Base-by-base conservation (phyloP, 2,113 vertebrate species). In the Aptenodytes forsteri region DNA sequence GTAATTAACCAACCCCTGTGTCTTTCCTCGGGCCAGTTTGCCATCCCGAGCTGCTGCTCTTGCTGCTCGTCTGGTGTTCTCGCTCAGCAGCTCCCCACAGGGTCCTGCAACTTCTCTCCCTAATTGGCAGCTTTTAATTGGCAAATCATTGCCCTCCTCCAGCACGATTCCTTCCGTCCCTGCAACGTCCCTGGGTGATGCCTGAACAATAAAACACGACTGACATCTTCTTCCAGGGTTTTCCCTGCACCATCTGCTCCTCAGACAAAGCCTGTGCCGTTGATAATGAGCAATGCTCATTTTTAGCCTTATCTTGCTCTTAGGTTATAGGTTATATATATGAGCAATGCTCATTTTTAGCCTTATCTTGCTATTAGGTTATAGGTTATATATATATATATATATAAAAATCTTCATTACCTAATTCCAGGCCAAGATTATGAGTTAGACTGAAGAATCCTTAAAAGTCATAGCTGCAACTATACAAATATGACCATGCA, bases 1-100 rank as follows among this genome's bases (percentile, higher is more conserved):
- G 23, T 85, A 90, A 91, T 91, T 93, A 93, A 61, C 49, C 38
- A 55, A 85, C 81, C 1, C 5, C 81, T 83, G 78, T 85, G 84
- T 44, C 73, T 85, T 93, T 72, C 78, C 87, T 72, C 3, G 1
- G 73, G 93, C 44, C 30, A 22, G 25, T 75, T 58, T 54, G 18
- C 47, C 26, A 47, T 44, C 61, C 55, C 1, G 2, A 87, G 77
- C 73, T 94, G 56, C 61, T 59, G n/a, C 49, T 75, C 36, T 70
- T 79, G 44, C 61, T 78, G 55, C 52, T 78, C 40, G 25, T 82
- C 72, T 81, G 27, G 2, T 71, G 22, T 40, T 38, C 64, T 64
- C 0, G 0, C 44, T 80, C 69, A 78, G 77, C n/a, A 89, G 46
- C 49, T 93, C 62, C 49, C 62, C 23, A 11, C 62, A 62, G 91